Evolutionary conservation across 2,113 vertebrate genomes (phyloP).

Genomic region (Gobio gobio): DNA sequence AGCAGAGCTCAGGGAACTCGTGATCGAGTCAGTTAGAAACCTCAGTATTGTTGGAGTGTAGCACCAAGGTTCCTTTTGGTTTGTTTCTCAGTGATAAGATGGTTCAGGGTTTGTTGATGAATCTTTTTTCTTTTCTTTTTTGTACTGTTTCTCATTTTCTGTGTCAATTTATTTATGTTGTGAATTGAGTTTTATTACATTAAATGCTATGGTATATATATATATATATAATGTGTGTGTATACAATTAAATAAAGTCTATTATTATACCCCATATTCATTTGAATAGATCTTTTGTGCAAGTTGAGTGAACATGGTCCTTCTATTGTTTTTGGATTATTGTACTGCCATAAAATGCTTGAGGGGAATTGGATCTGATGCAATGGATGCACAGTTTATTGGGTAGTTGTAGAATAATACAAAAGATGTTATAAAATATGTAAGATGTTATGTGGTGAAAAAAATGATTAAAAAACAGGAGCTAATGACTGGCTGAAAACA

Average conservation of each 20-base stretch:
- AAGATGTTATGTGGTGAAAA: background rate
- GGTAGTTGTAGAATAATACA: background rate
- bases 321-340: background rate
- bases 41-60: slow-evolving; percentile 40
- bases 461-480: background rate
- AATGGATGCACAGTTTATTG: background rate
- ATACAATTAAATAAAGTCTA: slow-evolving; percentile 46
- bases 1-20: slow-evolving; percentile 49
- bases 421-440: slow-evolving; percentile 7
- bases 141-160: slow-evolving; percentile 3
- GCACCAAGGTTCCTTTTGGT: slow-evolving; percentile 28
- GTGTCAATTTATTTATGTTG: slow-evolving; percentile 37
- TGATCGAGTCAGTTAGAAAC: slow-evolving; percentile 5
- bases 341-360: background rate
- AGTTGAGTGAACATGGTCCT: background rate
- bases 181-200: slow-evolving; percentile 34
- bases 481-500: background rate
- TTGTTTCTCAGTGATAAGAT: background rate
- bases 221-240: background rate
- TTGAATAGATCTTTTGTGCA: background rate
- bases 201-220: background rate
- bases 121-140: background rate
- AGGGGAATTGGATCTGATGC: background rate
- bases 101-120: background rate
- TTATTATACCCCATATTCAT: slow-evolving; percentile 13